These are phyloP conservation scores for Agrotis ipsilon DNA, from an alignment of 2,888 invertebrate species.

Conservation along the genomic window DNA sequence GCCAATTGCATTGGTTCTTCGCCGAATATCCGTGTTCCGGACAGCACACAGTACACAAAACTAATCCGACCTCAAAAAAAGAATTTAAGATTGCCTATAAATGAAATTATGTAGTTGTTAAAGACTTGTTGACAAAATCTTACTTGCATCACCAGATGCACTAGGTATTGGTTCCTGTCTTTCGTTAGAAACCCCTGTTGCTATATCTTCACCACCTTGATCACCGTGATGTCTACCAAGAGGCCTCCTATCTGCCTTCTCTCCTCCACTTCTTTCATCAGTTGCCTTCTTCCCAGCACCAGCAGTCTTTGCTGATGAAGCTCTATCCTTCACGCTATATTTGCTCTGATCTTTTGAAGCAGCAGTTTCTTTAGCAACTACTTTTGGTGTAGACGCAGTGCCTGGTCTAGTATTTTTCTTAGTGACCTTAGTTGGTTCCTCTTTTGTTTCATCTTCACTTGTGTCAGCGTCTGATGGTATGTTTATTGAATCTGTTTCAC, in stretches of 20 bases:
- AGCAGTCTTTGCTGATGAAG: background rate
- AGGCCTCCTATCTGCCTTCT: slow-evolving; percentile 29
- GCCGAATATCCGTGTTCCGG: no score
- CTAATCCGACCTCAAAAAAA: background rate
- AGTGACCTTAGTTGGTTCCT: slow-evolving; percentile 48
- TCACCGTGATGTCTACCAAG: slow-evolving; percentile 14
- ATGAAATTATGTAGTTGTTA: background rate
- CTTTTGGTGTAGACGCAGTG: slow-evolving; percentile 50
- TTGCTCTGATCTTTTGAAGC: slow-evolving; percentile 14
- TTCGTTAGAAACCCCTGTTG: background rate
- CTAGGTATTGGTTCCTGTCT: slow-evolving; percentile 8
- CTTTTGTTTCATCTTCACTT: slow-evolving; percentile 67
- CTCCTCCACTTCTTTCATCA: slow-evolving; percentile 6
- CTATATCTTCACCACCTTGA: slow-evolving; percentile 1
- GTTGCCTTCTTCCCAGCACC: slow-evolving; percentile 17
- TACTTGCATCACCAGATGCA: slow-evolving; percentile 35
- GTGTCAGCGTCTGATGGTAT: slow-evolving; percentile 69
- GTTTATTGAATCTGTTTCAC: slow-evolving; percentile 76
- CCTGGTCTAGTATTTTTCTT: slow-evolving; percentile 55
- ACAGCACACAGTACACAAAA: background rate
- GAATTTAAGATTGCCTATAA: background rate
- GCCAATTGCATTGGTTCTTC: no score
- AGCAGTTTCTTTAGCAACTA: slow-evolving; percentile 12
- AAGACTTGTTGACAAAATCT: slow-evolving; percentile 16
- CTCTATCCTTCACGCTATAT: slow-evolving; percentile 28